Percentiles rank a stretch among this genome's conserved stretches.
These are phyloP conservation scores for Setipinna tenuifilis DNA, from an alignment of 2,797 vertebrate genomes.

Conservation along the genomic window DNA sequence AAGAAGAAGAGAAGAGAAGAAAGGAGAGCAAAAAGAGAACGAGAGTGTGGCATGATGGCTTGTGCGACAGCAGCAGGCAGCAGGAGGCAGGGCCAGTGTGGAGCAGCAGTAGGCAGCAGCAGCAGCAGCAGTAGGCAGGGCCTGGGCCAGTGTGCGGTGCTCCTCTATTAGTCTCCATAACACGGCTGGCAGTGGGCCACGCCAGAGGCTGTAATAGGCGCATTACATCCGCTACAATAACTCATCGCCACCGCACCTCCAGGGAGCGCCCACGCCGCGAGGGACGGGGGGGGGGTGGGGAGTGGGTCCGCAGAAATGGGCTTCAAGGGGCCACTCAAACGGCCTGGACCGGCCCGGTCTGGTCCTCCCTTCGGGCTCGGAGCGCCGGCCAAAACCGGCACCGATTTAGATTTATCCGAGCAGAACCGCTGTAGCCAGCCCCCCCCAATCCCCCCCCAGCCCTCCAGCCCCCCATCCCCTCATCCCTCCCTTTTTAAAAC, in stretches of 20 bases:
- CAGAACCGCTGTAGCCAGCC: neutral
- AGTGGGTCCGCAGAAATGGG: slow-evolving; percentile 42
- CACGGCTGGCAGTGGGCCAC: slow-evolving; percentile 27
- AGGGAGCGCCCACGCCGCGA: slow-evolving; percentile 8
- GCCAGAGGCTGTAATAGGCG: slow-evolving; percentile 36
- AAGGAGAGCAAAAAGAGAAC: too few relatives aligned
- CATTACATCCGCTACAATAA: slow-evolving; percentile 47
- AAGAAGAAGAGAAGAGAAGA: too few relatives aligned
- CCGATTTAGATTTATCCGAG: slow-evolving; percentile 41
- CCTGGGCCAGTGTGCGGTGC: neutral
- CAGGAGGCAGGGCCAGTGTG: neutral
- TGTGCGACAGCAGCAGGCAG: neutral
- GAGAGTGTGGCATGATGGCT: too few relatives aligned
- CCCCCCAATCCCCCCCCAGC: too few relatives aligned
- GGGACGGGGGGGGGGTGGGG: slow-evolving; percentile 36
- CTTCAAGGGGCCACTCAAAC: slow-evolving; percentile 14
- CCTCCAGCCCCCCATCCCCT: too few relatives aligned
- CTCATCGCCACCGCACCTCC: slow-evolving; percentile 33
- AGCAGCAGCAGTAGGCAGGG: neutral
- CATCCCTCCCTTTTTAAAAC: slow-evolving; percentile 31
- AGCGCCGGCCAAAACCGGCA: slow-evolving; percentile 29
- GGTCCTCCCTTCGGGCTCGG: slow-evolving; percentile 16
- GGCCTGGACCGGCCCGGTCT: too few relatives aligned
- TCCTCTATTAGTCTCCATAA: slow-evolving; percentile 47
- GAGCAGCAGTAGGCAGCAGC: too few relatives aligned